phyloP scores from a whole-genome alignment of 2,113 vertebrate genomes.

The Osmerus eperlanus region DNA sequence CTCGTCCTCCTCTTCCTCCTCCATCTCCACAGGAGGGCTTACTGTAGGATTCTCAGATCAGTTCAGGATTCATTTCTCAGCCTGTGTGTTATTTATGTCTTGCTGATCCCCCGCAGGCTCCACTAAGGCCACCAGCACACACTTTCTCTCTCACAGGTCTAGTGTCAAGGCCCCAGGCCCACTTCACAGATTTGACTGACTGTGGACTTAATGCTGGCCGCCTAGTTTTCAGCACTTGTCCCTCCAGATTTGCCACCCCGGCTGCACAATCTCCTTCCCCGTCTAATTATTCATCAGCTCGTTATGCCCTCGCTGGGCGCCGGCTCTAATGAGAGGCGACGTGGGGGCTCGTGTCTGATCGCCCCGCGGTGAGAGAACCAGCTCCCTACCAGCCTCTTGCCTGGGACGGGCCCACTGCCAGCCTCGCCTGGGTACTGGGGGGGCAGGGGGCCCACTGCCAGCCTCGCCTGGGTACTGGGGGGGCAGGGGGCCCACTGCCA shows the following conservation, averaged over 20 bases:
- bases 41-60: slow-evolving; percentile 41
- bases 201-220: slow-evolving; percentile 86
- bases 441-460: not conserved
- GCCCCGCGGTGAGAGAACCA: slow-evolving; percentile 74
- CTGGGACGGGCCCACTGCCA: slow-evolving; percentile 26
- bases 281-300: slow-evolving; percentile 81
- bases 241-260: slow-evolving; percentile 88
- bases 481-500: no score
- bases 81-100: slow-evolving; percentile 63
- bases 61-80: slow-evolving; percentile 71
- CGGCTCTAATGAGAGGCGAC: slow-evolving; percentile 77
- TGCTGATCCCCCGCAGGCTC: slow-evolving; percentile 60
- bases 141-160: slow-evolving; percentile 74
- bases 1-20: not conserved
- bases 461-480: no score
- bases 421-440: not conserved
- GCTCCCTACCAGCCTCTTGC: slow-evolving; percentile 71
- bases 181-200: slow-evolving; percentile 87
- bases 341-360: slow-evolving; percentile 66
- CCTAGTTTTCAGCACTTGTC: slow-evolving; percentile 93
- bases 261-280: slow-evolving; percentile 79
- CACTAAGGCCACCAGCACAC: slow-evolving; percentile 74
- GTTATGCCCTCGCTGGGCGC: slow-evolving; percentile 69
- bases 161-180: slow-evolving; percentile 79
- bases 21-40: slow-evolving; percentile 2